Base-by-base conservation (phyloP, 2,888 invertebrate genomes). In the Punctoribates punctum region DNA sequence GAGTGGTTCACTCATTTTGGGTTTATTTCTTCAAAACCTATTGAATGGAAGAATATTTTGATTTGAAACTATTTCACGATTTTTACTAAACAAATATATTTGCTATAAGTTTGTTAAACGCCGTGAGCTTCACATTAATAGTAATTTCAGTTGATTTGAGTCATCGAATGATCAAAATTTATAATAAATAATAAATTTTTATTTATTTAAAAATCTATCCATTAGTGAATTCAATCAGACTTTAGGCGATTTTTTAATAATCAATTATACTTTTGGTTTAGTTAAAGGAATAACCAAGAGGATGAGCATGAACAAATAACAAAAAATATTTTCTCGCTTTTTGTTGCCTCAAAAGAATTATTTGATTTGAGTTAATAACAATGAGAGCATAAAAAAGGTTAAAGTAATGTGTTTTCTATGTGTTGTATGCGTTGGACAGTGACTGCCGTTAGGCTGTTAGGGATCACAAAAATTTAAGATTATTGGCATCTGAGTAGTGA, bases 291-390 rank as follows among this genome's bases (percentile, higher is more conserved):
- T 27, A n/a, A 60, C 17, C 60, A 60, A 27, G 20, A 54, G 23
- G 5, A 57, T 23, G 34, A 34, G 34, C 34, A 1, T 62, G 27
- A 34, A 29, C 62, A 34, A 62, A 34, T 62, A 34, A n/a, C 17
- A 27, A 13, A 57, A 25, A 3, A 25, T 60, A 17, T 23, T 60
- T 27, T 25, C 13, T 25, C 27, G 60, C n/a, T n/a, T 51, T 51
- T 51, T n/a, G 25, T 62, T 20, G 23, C n/a, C 62, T 29, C 34
- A 6, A 34, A 62, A 62, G 62, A 62, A 62, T 62, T 27, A 62
- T 62, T 62, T 67, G 65, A 67, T 67, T 67, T 67, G 34, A 67
- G 65, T 67, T 67, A 62, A 67, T 67, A 67, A 67, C n/a, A 5
- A 67, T 15, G n/a, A 62, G 34, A 38, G 38, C 65, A 67, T 67